These are phyloP conservation scores for Auanema freiburgensis DNA, from an alignment of 2,888 invertebrate species.

Conservation along the genomic window DNA sequence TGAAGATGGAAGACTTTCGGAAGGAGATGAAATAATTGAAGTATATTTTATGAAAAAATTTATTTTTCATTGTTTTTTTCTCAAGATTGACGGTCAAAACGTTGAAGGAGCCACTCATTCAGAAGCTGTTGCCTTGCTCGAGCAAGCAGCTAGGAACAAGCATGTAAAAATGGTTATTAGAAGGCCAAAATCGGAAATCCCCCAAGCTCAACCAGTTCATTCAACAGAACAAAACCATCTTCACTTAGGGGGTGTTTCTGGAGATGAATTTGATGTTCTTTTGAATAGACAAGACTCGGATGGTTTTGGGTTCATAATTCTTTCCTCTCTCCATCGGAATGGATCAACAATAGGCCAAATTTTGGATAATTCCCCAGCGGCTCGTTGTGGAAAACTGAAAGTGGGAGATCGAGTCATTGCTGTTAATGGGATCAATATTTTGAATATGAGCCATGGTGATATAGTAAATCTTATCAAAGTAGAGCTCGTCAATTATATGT, in stretches of 20 bases:
- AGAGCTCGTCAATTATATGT: not conserved
- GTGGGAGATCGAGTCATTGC: slow-evolving; percentile 94
- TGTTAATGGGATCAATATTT: slow-evolving; percentile 88
- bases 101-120: slow-evolving; percentile 81
- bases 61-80: not conserved
- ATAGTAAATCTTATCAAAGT: slow-evolving; percentile 94
- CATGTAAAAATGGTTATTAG: slow-evolving; percentile 81
- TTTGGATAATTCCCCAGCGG: slow-evolving; percentile 92
- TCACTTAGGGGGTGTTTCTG: no score
- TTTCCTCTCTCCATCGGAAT: slow-evolving; percentile 87
- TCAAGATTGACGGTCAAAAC: slow-evolving; percentile 80
- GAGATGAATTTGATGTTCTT: slow-evolving; percentile 34
- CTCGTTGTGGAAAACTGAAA: slow-evolving; percentile 70
- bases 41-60: slow-evolving; percentile 1
- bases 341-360: slow-evolving; percentile 89
- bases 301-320: slow-evolving; percentile 98
- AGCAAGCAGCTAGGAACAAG: slow-evolving; percentile 82
- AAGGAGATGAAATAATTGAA: slow-evolving; percentile 90
- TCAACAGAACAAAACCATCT: not conserved
- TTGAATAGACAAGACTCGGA: slow-evolving; percentile 77
- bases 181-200: slow-evolving; percentile 65
- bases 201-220: not conserved
- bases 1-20: slow-evolving; percentile 83
- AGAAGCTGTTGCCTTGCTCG: slow-evolving; percentile 88
- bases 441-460: slow-evolving; percentile 89